Percentiles rank a stretch among this genome's conserved stretches.
Conservation (phyloP, 2,113 vertebrate species). For the Rhea pennata region DNA sequence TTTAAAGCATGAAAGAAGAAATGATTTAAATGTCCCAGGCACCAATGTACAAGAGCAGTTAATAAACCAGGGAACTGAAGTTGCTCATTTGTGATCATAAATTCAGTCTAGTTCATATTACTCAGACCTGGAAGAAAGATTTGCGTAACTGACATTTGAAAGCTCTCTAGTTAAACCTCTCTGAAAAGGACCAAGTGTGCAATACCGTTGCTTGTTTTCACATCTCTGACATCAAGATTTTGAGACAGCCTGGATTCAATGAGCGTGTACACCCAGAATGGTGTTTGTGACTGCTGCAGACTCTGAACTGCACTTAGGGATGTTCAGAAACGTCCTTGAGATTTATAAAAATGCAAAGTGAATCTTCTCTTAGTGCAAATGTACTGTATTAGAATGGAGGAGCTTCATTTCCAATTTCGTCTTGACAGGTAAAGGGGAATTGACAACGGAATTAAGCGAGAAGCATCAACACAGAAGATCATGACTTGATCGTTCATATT, state of each 20-base stretch:
- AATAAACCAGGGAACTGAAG: background rate
- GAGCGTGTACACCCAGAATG: background rate
- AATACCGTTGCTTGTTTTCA: rapidly evolving
- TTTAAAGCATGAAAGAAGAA: background rate
- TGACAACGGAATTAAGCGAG: rapidly evolving
- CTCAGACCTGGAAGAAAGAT: background rate
- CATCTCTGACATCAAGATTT: background rate
- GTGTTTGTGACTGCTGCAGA: background rate
- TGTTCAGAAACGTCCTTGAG: background rate
- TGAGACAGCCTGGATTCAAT: background rate
- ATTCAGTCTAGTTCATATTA: background rate
- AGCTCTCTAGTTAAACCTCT: background rate
- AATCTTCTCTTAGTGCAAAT: rapidly evolving
- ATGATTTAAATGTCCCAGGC: background rate
- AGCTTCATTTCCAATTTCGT: background rate
- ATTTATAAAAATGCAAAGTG: background rate
- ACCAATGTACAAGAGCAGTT: rapidly evolving
- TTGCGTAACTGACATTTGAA: background rate
- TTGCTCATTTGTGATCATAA: background rate
- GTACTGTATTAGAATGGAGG: rapidly evolving
- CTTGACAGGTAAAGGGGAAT: background rate
- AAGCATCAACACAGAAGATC: background rate
- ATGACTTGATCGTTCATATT: background rate
- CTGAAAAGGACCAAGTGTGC: background rate
- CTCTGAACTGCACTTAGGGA: no score